Percentiles rank a stretch among this genome's conserved stretches.
Conservation (phyloP, 2,113 vertebrate species). For the Gavia stellata region DNA sequence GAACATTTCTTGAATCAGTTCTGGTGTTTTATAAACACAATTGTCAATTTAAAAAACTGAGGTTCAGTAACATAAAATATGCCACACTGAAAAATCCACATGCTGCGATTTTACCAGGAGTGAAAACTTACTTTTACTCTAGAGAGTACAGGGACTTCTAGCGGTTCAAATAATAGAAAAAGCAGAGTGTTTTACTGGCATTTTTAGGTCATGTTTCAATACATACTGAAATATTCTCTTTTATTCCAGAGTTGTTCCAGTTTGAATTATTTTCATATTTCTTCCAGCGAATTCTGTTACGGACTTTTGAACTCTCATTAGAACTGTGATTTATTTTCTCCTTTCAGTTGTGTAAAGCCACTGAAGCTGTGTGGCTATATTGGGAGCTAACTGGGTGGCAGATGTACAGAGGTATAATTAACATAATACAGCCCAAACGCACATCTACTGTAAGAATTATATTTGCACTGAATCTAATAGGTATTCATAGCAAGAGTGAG, state of each 20-base stretch:
- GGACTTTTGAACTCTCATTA: conserved; percentile 18
- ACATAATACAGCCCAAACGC: neutral
- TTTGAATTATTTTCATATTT: conserved; percentile 40
- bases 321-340: conserved; percentile 18
- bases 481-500: neutral
- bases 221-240: conserved; percentile 46
- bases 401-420: conserved; percentile 28
- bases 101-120: neutral
- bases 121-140: conserved; percentile 23
- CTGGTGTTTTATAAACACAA: neutral
- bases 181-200: neutral
- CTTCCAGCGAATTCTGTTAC: conserved; percentile 15
- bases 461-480: neutral
- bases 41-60: neutral
- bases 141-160: neutral
- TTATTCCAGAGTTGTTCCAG: conserved; percentile 12
- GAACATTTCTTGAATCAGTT: neutral
- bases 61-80: neutral
- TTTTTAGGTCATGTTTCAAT: conserved; percentile 55
- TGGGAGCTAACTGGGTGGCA: conserved; percentile 20
- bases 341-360: neutral
- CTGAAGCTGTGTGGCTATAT: neutral
- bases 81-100: neutral
- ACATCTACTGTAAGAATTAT: neutral
- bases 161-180: conserved; percentile 40